Evolutionary conservation across 64 coral and sea anemone species (phyloP).

Genomic region (Dendrophyllia cribrosa): DNA sequence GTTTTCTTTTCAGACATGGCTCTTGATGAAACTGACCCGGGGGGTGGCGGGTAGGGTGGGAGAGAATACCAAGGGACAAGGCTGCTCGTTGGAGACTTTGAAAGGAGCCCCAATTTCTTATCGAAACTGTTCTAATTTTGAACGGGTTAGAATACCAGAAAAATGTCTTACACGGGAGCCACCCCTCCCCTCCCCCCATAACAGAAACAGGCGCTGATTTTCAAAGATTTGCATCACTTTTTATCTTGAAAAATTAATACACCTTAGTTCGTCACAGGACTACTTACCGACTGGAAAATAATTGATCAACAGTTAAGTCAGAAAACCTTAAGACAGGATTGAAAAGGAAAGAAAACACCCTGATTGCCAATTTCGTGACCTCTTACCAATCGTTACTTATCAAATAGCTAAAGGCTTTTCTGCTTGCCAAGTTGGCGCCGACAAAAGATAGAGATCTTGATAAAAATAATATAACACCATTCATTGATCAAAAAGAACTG

Average conservation of each 20-base stretch:
- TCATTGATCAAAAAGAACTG: not conserved
- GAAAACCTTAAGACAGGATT: no score
- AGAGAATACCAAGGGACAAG: no score
- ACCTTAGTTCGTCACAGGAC: no score
- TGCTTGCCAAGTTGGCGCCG: slow-evolving; percentile 26
- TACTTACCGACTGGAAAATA: no score
- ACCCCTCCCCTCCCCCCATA: no score
- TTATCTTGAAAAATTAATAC: not conserved
- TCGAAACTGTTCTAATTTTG: no score
- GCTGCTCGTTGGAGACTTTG: no score
- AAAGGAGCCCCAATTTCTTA: no score
- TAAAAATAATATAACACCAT: not conserved
- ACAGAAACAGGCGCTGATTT: not conserved
- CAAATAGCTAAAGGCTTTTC: slow-evolving; percentile 1
- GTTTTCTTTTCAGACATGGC: not conserved
- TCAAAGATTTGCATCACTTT: not conserved
- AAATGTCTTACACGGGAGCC: no score
- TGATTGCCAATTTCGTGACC: not conserved
- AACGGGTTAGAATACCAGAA: no score
- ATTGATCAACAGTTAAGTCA: no score
- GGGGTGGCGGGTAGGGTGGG: no score
- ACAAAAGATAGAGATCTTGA: slow-evolving; percentile 5
- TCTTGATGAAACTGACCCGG: not conserved
- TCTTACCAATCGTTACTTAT: slow-evolving; percentile 10
- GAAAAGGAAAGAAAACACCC: not conserved